These are phyloP conservation scores for Machimus atricapillus DNA, from an alignment of 2,888 invertebrate genomes.

Conservation along the genomic window DNA sequence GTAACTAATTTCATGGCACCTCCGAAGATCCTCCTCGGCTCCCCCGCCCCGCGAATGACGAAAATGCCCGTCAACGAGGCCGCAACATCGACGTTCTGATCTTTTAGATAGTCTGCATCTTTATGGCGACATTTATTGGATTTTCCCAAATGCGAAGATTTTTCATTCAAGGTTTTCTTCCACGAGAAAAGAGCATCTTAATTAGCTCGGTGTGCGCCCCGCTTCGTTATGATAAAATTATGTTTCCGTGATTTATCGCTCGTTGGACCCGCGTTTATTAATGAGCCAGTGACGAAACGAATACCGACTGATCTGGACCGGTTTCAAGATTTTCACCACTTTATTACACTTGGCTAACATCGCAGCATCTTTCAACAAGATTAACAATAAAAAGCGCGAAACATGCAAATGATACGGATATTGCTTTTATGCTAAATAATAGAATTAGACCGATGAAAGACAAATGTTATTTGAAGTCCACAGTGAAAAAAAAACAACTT, in stretches of 20 bases:
- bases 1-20: slow-evolving; percentile 9
- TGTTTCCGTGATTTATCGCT: neutral
- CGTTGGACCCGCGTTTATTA: neutral
- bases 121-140: neutral
- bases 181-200: neutral
- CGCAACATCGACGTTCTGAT: neutral
- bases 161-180: neutral
- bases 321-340: neutral
- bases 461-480: neutral
- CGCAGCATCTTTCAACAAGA: neutral
- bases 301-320: neutral
- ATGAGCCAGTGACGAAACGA: neutral
- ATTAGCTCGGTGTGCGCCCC: neutral
- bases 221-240: neutral
- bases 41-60: neutral
- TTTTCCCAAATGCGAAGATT: neutral
- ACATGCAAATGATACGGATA: neutral
- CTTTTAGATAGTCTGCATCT: neutral
- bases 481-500: neutral
- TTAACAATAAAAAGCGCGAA: neutral
- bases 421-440: neutral
- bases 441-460: neutral
- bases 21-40: neutral
- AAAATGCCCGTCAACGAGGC: neutral
- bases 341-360: neutral